Evolutionary conservation across 2,888 invertebrate species (phyloP).

Genomic region (Electrophaes corylata): DNA sequence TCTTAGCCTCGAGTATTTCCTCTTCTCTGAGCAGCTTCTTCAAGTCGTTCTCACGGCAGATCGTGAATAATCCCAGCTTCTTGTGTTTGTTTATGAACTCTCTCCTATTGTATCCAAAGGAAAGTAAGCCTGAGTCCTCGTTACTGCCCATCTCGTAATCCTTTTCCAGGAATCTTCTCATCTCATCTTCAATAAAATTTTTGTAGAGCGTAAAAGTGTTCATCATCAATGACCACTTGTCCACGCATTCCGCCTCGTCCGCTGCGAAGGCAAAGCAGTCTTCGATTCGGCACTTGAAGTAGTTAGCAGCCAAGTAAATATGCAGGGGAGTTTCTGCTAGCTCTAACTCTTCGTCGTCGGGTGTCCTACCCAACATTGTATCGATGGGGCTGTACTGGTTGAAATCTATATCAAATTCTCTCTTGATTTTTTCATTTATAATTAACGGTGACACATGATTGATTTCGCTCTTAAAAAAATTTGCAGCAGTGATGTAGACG

Average conservation of each 20-base stretch:
- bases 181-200: slow-evolving; percentile 44
- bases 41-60: slow-evolving; percentile 48
- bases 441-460: slow-evolving; percentile 42
- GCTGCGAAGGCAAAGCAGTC: slow-evolving; percentile 42
- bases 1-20: slow-evolving; percentile 46
- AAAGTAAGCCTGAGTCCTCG: slow-evolving; percentile 28
- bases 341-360: slow-evolving; percentile 40
- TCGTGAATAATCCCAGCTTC: slow-evolving; percentile 49
- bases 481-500: slow-evolving; percentile 41
- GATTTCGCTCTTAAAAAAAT: slow-evolving; percentile 47
- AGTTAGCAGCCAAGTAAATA: slow-evolving; percentile 51
- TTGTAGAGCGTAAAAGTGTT: slow-evolving; percentile 45
- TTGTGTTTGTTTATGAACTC: slow-evolving; percentile 47
- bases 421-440: slow-evolving; percentile 41
- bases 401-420: slow-evolving; percentile 41
- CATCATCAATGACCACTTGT: slow-evolving; percentile 43
- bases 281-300: slow-evolving; percentile 46
- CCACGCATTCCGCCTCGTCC: slow-evolving; percentile 33
- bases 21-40: slow-evolving; percentile 42
- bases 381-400: slow-evolving; percentile 41
- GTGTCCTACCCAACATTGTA: slow-evolving; percentile 38
- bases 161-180: slow-evolving; percentile 41
- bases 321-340: slow-evolving; percentile 53
- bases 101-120: slow-evolving; percentile 16
- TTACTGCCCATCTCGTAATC: slow-evolving; percentile 23